These are phyloP conservation scores for Toxotes lorentzi DNA, from an alignment of 2,797 vertebrate species.

Conservation along the genomic window DNA sequence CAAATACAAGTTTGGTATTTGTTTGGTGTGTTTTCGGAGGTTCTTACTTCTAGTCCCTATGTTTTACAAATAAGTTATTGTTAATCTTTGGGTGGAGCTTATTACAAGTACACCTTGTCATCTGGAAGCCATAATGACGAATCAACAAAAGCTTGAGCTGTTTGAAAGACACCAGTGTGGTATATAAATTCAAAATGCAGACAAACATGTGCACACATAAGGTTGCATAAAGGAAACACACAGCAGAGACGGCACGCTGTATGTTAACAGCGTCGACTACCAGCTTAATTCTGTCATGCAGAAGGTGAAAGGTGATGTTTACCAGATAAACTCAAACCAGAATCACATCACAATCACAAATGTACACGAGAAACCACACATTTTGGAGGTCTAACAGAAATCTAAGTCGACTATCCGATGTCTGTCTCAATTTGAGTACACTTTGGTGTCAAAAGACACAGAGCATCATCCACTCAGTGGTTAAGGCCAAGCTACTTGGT, in stretches of 20 bases:
- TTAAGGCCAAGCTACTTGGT: conserved; percentile 5
- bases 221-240: conserved; percentile 35
- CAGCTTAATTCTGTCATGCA: conserved; percentile 39
- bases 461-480: conserved; percentile 19
- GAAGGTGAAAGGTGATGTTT: conserved; percentile 23
- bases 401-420: conserved; percentile 34
- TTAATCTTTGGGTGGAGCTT: not conserved
- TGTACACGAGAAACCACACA: conserved; percentile 20
- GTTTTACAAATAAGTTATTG: not conserved
- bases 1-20: not conserved
- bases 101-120: conserved; percentile 2
- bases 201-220: conserved; percentile 11
- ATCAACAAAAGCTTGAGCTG: conserved; percentile 5
- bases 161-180: not conserved
- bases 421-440: conserved; percentile 22
- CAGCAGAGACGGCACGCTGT: conserved; percentile 22
- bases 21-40: not conserved
- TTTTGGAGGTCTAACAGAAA: conserved; percentile 23
- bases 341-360: conserved; percentile 36
- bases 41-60: not conserved
- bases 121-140: conserved; percentile 7
- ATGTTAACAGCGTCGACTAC: conserved; percentile 25
- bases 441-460: conserved; percentile 29
- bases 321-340: conserved; percentile 35
- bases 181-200: conserved; percentile 6